Evolutionary conservation across 2,797 vertebrate genomes (phyloP).

Genomic region (Alauda arvensis): DNA sequence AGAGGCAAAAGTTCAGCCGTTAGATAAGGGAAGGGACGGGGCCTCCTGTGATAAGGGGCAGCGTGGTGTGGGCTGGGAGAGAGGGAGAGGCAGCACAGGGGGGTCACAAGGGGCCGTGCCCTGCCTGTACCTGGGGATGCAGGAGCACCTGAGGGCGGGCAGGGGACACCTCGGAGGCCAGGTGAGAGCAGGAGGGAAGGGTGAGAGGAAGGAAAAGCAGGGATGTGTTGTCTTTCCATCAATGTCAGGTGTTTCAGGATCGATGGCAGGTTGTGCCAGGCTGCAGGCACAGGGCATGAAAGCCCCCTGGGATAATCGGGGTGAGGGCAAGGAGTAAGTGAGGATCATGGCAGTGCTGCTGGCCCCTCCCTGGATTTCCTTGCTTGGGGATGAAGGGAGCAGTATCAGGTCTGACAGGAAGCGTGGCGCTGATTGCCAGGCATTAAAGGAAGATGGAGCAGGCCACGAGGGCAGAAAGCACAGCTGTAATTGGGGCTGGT

Average conservation of each 20-base stretch:
- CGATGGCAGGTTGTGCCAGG: background rate
- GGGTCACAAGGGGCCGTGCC: background rate
- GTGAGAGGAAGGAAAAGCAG: background rate
- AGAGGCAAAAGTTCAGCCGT: constrained; percentile 31
- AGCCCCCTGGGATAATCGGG: background rate
- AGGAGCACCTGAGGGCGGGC: background rate
- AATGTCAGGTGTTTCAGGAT: fast-evolving
- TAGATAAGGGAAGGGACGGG: constrained; percentile 8
- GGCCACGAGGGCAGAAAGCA: background rate
- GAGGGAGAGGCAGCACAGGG: fast-evolving
- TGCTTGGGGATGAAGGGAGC: background rate
- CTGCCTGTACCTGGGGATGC: background rate
- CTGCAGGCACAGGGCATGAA: background rate
- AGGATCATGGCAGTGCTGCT: background rate
- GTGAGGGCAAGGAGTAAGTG: background rate
- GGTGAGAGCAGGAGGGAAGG: background rate
- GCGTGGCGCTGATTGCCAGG: fast-evolving
- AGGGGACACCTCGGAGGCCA: background rate
- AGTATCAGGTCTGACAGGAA: background rate
- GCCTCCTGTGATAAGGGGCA: constrained; percentile 22
- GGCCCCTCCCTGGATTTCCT: fast-evolving
- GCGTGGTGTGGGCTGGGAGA: background rate
- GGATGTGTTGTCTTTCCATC: fast-evolving
- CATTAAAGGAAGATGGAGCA: fast-evolving
- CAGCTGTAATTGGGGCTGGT: background rate